Evolutionary conservation across 2,888 invertebrate species (phyloP).

Genomic region (Candidula unifasciata): DNA sequence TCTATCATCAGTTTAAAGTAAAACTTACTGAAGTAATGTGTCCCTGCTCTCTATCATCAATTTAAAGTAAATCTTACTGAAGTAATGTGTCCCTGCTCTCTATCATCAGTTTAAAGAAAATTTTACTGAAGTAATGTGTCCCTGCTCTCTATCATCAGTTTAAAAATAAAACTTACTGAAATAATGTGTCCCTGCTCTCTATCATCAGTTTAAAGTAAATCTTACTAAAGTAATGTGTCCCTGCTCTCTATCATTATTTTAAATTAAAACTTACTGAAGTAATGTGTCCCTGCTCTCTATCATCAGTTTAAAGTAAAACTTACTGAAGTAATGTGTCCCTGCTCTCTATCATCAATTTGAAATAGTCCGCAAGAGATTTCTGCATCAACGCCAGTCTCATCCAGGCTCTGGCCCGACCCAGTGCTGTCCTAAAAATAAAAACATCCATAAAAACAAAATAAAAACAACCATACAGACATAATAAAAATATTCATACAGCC

Average conservation of each 20-base stretch:
- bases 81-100: conserved; percentile 93
- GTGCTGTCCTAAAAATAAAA: conserved; percentile 77
- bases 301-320: conserved; percentile 88
- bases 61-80: conserved; percentile 85
- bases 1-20: conserved; percentile 94
- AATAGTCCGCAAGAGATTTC: conserved; percentile 96
- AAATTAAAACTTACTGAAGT: conserved; percentile 84
- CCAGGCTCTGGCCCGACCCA: conserved; percentile 93
- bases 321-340: conserved; percentile 87
- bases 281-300: conserved; percentile 93
- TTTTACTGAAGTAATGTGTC: conserved; percentile 86
- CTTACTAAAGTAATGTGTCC: conserved; percentile 85
- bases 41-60: conserved; percentile 93
- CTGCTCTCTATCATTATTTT: conserved; percentile 92
- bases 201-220: conserved; percentile 91
- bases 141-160: conserved; percentile 91
- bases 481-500: too few relatives aligned
- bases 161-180: conserved; percentile 83
- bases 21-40: conserved; percentile 83
- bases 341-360: conserved; percentile 92
- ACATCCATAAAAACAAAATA: too few relatives aligned
- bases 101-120: conserved; percentile 88
- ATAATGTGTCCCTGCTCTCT: conserved; percentile 91
- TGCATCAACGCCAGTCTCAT: conserved; percentile 97
- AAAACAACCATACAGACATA: too few relatives aligned